Evolutionary conservation across 2,113 vertebrate genomes (phyloP).

Genomic region (Toxotes jaculatrix): DNA sequence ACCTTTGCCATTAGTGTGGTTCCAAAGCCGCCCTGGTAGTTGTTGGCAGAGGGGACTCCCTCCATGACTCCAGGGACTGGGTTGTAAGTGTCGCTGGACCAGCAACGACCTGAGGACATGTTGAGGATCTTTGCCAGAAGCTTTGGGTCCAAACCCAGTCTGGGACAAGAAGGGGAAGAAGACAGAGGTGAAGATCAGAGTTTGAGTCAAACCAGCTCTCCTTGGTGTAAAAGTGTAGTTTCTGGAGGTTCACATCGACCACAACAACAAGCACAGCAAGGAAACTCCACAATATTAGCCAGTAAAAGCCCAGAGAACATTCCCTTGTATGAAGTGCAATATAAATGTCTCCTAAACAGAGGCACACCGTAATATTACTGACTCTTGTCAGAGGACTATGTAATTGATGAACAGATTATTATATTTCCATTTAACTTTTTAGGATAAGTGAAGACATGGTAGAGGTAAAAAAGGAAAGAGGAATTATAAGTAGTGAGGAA

Average conservation of each 20-base stretch:
- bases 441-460: not conserved
- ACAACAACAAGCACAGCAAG: not conserved
- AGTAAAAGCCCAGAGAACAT: not conserved
- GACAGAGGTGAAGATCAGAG: not conserved
- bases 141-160: constrained; percentile 97
- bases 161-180: constrained; percentile 76
- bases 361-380: not conserved
- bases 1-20: constrained; percentile 96
- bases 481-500: not conserved
- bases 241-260: not conserved
- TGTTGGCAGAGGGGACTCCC: constrained; percentile 96
- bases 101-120: constrained; percentile 97
- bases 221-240: not conserved
- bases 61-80: constrained; percentile 98
- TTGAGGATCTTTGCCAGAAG: constrained; percentile 95
- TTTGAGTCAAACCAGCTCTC: not conserved
- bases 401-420: not conserved
- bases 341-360: not conserved
- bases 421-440: constrained; percentile 6
- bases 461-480: not conserved
- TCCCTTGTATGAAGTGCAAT: not conserved
- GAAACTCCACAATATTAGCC: constrained; percentile 5
- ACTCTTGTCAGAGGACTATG: not conserved
- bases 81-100: constrained; percentile 98
- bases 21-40: constrained; percentile 97